Evolutionary conservation across 2,888 invertebrate species (phyloP).

Genomic region (Drosophila macrospina): DNA sequence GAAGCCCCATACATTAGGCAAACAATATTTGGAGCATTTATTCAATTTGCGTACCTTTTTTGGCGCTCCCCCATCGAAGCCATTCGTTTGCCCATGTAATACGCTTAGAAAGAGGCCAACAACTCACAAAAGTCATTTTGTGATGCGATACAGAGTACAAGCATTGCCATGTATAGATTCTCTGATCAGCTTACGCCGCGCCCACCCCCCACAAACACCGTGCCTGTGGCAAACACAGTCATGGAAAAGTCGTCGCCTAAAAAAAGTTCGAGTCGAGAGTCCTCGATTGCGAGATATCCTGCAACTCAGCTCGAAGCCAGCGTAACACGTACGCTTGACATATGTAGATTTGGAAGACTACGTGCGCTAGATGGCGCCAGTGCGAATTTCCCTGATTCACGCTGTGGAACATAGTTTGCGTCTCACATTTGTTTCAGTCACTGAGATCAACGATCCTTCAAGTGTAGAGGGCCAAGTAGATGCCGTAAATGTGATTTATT

Average conservation of each 20-base stretch:
- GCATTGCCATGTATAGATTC: constrained; percentile 30
- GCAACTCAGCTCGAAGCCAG: no score
- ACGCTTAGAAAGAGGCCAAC: constrained; percentile 36
- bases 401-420: no score
- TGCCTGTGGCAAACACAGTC: constrained; percentile 25
- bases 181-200: constrained; percentile 54
- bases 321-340: no score
- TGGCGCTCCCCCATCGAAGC: constrained; percentile 6
- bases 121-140: constrained; percentile 23
- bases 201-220: constrained; percentile 17
- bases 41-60: constrained; percentile 23
- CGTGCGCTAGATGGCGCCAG: no score
- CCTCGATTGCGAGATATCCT: background rate
- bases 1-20: background rate
- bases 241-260: constrained; percentile 20
- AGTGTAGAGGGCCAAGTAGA: no score
- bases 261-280: background rate
- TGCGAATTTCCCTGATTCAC: no score
- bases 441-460: no score
- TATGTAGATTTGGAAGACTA: no score
- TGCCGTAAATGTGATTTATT: no score
- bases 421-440: no score
- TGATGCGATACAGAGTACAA: constrained; percentile 11
- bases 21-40: constrained; percentile 9
- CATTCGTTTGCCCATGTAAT: constrained; percentile 33